These are phyloP conservation scores for Hylomyscus alleni DNA, from an alignment of 2,797 vertebrate species.

Conservation along the genomic window DNA sequence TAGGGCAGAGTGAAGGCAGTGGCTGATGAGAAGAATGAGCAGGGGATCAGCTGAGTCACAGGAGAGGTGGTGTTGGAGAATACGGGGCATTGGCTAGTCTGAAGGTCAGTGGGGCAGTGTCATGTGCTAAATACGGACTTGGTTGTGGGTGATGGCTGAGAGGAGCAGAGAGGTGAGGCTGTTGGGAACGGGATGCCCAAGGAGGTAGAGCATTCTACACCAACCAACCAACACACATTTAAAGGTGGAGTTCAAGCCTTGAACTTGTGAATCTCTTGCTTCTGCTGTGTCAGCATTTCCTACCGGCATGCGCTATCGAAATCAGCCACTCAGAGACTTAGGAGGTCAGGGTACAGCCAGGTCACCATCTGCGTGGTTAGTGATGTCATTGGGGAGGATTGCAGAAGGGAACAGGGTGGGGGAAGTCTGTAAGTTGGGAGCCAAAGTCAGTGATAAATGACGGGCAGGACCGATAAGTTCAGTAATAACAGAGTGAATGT, in stretches of 20 bases:
- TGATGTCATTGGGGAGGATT: conserved; percentile 50
- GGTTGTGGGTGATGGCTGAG: not conserved
- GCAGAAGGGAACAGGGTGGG: not conserved
- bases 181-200: not conserved
- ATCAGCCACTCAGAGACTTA: not conserved
- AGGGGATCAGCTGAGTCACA: not conserved
- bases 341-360: conserved; percentile 2
- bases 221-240: not conserved
- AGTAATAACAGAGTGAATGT: not conserved
- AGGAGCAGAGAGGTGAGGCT: not conserved
- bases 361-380: conserved; percentile 34
- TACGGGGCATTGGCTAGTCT: rapidly evolving
- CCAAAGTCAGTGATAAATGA: conserved; percentile 21
- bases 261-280: not conserved
- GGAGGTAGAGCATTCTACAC: not conserved
- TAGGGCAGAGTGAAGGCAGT: not conserved
- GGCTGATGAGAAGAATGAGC: not conserved
- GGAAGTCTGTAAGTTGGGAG: not conserved
- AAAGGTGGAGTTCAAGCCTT: not conserved
- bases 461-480: not conserved
- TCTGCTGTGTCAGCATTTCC: not conserved
- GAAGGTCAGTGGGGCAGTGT: not conserved
- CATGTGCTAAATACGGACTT: not conserved
- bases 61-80: not conserved
- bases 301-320: too few relatives aligned